phyloP scores from a whole-genome alignment of 37 sponge, comb jelly and placozoan genomes.

The Cliona cf. orientalis region DNA sequence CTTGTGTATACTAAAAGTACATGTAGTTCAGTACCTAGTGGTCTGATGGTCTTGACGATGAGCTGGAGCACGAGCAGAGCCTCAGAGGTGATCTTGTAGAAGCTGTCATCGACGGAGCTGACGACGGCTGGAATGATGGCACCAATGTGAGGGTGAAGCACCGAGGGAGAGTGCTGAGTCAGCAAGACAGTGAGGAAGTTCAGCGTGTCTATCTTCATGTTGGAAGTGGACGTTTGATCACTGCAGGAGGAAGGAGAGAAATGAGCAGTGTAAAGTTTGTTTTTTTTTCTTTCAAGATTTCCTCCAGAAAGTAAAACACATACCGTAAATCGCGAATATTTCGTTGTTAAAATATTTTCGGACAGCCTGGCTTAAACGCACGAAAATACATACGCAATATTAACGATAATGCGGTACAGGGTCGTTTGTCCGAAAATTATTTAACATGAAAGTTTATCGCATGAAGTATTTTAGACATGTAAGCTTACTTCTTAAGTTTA shows the following conservation, averaged over 20 bases:
- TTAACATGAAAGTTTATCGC: too few species aligned
- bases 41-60: conserved; percentile 87
- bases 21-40: conserved; percentile 43
- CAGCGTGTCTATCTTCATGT: conserved; percentile 97
- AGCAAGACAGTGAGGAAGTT: conserved; percentile 87
- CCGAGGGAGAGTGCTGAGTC: conserved; percentile 68
- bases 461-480: too few species aligned
- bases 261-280: neutral
- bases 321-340: neutral
- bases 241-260: conserved; percentile 19
- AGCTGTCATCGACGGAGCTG: conserved; percentile 85
- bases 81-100: conserved; percentile 98
- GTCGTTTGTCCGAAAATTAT: too few species aligned
- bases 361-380: too few species aligned
- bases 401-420: too few species aligned
- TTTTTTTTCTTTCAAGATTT: neutral
- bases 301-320: neutral
- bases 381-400: too few species aligned
- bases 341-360: too few species aligned
- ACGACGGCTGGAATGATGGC: conserved; percentile 85
- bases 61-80: conserved; percentile 88
- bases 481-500: neutral
- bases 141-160: conserved; percentile 85
- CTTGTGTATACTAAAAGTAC: neutral
- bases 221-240: conserved; percentile 88